Evolutionary conservation across 2,888 invertebrate species (phyloP).

Genomic region (Drosophila sordidapex): DNA sequence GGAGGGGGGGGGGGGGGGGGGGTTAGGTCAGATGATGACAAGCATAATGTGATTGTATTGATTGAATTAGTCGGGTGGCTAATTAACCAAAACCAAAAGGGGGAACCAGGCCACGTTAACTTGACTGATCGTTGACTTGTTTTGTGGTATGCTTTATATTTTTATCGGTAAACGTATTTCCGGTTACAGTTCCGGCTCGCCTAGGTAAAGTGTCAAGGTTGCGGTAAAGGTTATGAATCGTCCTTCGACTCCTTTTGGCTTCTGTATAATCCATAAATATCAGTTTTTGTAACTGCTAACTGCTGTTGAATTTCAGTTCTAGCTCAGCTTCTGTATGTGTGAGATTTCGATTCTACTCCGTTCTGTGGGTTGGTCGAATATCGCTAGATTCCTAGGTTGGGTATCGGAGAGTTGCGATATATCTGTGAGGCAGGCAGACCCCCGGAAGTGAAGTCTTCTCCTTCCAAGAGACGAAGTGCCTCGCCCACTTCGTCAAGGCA

Average conservation of each 20-base stretch:
- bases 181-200: background rate
- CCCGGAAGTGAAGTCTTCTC: background rate
- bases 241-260: background rate
- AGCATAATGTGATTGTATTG: conserved; percentile 12
- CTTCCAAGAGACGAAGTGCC: background rate
- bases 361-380: no score
- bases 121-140: background rate
- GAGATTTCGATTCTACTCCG: background rate
- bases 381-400: background rate
- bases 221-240: background rate
- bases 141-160: background rate
- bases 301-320: background rate
- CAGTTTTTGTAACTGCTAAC: background rate
- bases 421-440: background rate
- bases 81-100: background rate
- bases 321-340: background rate
- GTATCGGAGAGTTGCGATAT: background rate
- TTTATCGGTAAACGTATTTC: background rate
- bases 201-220: background rate
- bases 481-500: background rate
- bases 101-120: background rate
- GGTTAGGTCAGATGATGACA: background rate
- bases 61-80: conserved; percentile 5
- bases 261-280: background rate
- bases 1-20: background rate